Percentiles rank a stretch among this genome's conserved stretches.
Evolutionary conservation across 2,113 vertebrate genomes (phyloP).

Genomic region (Vulpes lagopus): DNA sequence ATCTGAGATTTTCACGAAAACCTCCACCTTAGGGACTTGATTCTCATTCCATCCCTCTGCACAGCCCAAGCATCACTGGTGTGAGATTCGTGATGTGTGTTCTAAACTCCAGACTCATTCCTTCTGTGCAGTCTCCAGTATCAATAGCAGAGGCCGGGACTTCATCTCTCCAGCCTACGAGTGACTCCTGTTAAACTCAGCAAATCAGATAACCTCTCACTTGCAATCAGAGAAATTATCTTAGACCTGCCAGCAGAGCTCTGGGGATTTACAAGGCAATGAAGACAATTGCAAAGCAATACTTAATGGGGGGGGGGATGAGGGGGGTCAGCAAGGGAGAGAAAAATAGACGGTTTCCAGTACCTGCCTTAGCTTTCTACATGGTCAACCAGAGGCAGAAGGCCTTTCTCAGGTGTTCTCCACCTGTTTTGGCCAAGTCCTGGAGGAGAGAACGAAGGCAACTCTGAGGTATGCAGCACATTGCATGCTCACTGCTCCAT

Average conservation of each 20-base stretch:
- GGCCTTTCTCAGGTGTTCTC: no score
- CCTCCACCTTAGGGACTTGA: not conserved
- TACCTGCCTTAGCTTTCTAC: not conserved
- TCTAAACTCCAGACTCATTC: not conserved
- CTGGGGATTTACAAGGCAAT: not conserved
- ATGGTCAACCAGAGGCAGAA: fast-evolving
- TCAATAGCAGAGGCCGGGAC: not conserved
- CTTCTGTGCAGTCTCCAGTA: not conserved
- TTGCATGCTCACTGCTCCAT: not conserved
- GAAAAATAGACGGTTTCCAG: not conserved
- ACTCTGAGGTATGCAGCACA: not conserved
- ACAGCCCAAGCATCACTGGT: not conserved
- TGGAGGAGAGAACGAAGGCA: not conserved
- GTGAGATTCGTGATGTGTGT: not conserved
- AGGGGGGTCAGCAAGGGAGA: not conserved
- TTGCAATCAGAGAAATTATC: not conserved
- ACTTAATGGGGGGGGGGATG: not conserved
- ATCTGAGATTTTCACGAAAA: not conserved
- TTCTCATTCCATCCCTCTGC: not conserved
- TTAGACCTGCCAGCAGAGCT: not conserved
- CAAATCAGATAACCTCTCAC: not conserved
- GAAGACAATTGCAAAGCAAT: not conserved
- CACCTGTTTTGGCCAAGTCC: fast-evolving
- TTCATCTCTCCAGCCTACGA: not conserved
- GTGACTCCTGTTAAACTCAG: not conserved